These are phyloP conservation scores for Epinephelus cyanopodus DNA, from an alignment of 2,113 vertebrate genomes.

Conservation along the genomic window DNA sequence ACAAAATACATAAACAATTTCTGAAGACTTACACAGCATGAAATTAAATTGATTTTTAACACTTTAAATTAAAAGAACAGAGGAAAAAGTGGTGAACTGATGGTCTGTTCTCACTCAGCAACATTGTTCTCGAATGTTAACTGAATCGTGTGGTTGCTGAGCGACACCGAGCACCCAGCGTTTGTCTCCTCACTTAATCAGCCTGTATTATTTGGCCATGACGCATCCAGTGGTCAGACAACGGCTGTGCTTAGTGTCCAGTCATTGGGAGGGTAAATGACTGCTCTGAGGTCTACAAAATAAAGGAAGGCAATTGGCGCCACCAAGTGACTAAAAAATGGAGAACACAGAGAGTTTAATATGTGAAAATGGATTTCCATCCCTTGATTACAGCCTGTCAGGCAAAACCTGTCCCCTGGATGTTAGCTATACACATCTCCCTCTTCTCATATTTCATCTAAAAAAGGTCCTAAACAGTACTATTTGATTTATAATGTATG, in stretches of 20 bases:
- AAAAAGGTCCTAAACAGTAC: background rate
- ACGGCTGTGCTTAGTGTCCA: too few relatives aligned
- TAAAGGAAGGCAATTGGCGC: slow-evolving; percentile 26
- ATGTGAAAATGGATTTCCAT: rapidly evolving
- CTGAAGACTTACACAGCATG: too few relatives aligned
- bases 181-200: background rate
- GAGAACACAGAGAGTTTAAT: background rate
- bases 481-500: background rate
- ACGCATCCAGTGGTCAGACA: too few relatives aligned
- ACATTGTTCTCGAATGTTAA: too few relatives aligned
- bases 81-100: too few relatives aligned
- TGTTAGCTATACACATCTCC: background rate
- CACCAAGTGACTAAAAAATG: slow-evolving; percentile 41
- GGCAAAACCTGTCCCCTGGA: background rate
- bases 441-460: background rate
- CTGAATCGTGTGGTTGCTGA: background rate
- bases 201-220: too few relatives aligned
- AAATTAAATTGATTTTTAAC: too few relatives aligned
- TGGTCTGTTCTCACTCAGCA: too few relatives aligned
- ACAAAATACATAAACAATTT: too few relatives aligned
- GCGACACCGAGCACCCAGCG: background rate
- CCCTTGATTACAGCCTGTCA: background rate
- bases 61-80: too few relatives aligned
- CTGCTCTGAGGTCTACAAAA: too few relatives aligned
- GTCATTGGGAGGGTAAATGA: too few relatives aligned